Conservation (phyloP, 2,113 vertebrate genomes). For the Isichthys henryi region DNA sequence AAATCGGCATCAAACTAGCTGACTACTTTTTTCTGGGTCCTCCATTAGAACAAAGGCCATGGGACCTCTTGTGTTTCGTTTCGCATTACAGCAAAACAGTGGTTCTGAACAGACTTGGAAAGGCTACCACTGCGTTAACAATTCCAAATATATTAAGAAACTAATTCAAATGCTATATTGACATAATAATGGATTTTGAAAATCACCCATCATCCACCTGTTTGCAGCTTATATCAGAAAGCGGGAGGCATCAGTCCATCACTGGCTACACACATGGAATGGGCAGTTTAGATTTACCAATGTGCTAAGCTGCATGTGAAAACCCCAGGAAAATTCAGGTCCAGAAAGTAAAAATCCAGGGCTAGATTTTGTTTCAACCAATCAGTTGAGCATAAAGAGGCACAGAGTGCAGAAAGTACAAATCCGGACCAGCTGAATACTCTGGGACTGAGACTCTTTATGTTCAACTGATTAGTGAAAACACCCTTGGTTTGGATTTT, state of each 20-base stretch:
- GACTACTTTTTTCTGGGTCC: not conserved
- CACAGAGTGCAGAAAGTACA: not conserved
- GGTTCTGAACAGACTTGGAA: not conserved
- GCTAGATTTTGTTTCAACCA: not conserved
- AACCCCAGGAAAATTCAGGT: not conserved
- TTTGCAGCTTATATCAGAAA: not conserved
- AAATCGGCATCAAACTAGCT: not conserved
- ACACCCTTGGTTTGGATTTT: not conserved
- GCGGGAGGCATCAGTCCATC: not conserved
- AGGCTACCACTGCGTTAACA: not conserved
- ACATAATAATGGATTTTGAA: not conserved
- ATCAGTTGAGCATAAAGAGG: not conserved
- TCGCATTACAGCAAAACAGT: not conserved
- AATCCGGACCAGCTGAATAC: too few species aligned
- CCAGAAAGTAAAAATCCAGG: not conserved
- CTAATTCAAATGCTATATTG: not conserved
- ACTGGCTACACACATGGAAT: not conserved
- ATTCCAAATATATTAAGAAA: not conserved
- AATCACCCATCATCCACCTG: not conserved
- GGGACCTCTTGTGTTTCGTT: not conserved
- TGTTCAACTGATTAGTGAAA: not conserved
- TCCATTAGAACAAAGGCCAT: not conserved
- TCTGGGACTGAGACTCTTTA: too few species aligned
- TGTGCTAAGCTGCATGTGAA: not conserved
- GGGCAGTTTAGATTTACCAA: not conserved